These are phyloP conservation scores for Mallateleia sp. DNA, from an alignment of 2,888 invertebrate genomes.

Conservation along the genomic window DNA sequence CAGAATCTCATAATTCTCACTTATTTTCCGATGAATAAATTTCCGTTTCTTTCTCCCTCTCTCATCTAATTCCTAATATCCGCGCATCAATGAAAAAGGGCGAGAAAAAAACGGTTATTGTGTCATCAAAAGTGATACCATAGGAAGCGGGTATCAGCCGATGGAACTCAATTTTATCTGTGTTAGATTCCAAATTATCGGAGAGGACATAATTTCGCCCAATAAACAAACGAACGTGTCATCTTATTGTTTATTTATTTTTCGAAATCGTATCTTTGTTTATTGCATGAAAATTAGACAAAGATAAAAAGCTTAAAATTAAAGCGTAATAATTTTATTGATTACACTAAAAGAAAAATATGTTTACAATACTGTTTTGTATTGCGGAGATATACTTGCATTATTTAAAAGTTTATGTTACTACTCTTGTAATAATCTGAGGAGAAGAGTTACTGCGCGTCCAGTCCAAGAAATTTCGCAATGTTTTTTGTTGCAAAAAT, in stretches of 20 bases:
- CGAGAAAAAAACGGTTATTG: conserved; percentile 23
- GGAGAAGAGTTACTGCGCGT: no score
- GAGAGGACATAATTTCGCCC: neutral
- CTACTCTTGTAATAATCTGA: no score
- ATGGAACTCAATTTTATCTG: neutral
- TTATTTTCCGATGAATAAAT: conserved; percentile 42
- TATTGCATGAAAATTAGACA: no score
- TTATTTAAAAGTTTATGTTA: no score
- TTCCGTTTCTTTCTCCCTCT: conserved; percentile 36
- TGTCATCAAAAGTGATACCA: conserved; percentile 23
- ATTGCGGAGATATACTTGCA: no score
- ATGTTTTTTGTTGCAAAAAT: no score
- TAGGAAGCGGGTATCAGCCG: neutral
- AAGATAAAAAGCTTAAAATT: no score
- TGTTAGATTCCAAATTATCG: neutral
- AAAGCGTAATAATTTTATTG: no score
- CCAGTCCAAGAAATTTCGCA: no score
- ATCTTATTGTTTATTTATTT: neutral
- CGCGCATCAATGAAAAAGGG: conserved; percentile 20
- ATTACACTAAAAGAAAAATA: no score
- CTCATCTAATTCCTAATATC: conserved; percentile 47
- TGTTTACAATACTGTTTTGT: no score
- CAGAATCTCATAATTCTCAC: conserved; percentile 52
- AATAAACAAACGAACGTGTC: neutral
- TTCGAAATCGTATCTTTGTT: no score